Base-by-base conservation (phyloP, 2,888 invertebrate genomes). In the Glyphotaelius pellucidus region DNA sequence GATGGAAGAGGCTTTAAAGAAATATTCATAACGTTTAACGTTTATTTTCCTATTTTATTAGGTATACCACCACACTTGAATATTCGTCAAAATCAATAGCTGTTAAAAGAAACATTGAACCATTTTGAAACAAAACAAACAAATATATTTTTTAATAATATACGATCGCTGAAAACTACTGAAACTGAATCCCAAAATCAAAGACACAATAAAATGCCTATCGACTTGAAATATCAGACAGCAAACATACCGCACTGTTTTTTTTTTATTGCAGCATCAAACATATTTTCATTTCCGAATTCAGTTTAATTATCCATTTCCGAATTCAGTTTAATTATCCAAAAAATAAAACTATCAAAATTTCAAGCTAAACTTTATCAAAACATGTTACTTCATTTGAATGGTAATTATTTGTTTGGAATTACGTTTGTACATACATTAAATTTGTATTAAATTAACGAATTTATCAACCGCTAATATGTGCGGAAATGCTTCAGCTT, bases 141-240 rank as follows among this genome's bases (percentile, higher is more conserved):
- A 67, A 25, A 9, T 25, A 25, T 5, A 25, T 25, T n/a, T 25
- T 67, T 7, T 9, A 19, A 4, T 67, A 67, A 25, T 7, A 67
- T 25, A 25, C 7, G 9, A 67, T 67, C 1, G 25, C 67, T 67
- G 67, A 25, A 67, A 67, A n/a, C 25, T 67, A 67, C 67, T 67
- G n/a, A 67, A 19, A 94, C 92, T 91, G 93, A 90, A 90, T 91
- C 80, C 85, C 89, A 91, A 91, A 47, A 81, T 90, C 52, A 38
- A 85, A 90, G 92, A 92, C 94, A 93, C 92, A 90, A 83, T 93
- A 93, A 91, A 93, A 91, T 93, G 92, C 90, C 93, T 83, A 81
- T 89, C 38, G 92, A 85, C 85, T 92, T 93, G 93, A 91, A 91
- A 91, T 93, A 92, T 92, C 93, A 93, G 92, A 93, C 93, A 94